These are phyloP conservation scores for Aleiodes leptofemur DNA, from an alignment of 2,888 invertebrate species.

Conservation along the genomic window DNA sequence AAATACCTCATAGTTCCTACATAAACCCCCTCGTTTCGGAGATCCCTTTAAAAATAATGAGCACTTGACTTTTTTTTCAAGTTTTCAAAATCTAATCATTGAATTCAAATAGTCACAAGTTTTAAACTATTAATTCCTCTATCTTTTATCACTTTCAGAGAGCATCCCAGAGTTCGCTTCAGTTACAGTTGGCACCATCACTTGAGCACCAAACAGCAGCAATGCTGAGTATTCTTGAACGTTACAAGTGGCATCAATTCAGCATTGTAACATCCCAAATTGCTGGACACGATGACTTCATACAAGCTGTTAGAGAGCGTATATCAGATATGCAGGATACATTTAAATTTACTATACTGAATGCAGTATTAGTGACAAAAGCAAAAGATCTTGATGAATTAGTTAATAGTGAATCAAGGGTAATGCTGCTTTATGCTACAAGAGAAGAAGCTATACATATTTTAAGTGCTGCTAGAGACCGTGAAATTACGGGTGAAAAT, in stretches of 20 bases:
- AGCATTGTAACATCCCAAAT: constrained; percentile 95
- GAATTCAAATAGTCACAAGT: no score
- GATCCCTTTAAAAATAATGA: background rate
- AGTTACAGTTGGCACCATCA: constrained; percentile 96
- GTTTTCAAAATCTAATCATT: no score
- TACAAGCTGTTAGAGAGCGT: constrained; percentile 93
- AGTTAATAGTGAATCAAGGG: constrained; percentile 92
- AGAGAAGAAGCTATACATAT: constrained; percentile 91
- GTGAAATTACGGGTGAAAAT: constrained; percentile 91
- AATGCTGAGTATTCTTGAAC: constrained; percentile 94
- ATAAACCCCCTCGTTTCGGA: background rate
- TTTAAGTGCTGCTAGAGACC: constrained; percentile 84
- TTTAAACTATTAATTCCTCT: no score
- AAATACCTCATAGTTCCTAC: background rate
- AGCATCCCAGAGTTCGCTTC: constrained; percentile 91
- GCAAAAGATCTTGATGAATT: constrained; percentile 86
- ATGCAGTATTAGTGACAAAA: constrained; percentile 89
- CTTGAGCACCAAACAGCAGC: constrained; percentile 97
- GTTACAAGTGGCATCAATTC: constrained; percentile 98
- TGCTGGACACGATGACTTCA: constrained; percentile 96
- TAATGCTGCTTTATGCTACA: constrained; percentile 94
- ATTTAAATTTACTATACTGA: constrained; percentile 89
- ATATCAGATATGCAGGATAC: constrained; percentile 89
- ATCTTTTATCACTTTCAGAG: constrained; percentile 70
- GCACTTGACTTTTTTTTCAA: no score